Evolutionary conservation across 1,140 invertebrate species (phyloP).

Genomic region (Penaeus indicus): DNA sequence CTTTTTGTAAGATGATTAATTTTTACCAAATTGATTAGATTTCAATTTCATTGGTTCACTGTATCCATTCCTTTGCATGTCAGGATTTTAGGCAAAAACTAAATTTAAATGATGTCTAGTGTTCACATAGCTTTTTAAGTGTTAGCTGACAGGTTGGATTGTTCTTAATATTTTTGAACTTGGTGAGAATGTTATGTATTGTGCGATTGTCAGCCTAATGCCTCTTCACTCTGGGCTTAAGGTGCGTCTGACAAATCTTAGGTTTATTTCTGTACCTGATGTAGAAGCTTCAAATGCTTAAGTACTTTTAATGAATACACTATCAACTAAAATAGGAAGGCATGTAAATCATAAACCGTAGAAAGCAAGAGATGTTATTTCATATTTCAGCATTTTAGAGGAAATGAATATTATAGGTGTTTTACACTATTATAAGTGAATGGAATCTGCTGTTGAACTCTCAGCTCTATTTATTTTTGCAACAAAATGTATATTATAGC

Average conservation of each 20-base stretch:
- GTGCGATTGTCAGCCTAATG: background rate
- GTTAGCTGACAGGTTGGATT: background rate
- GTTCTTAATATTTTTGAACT: background rate
- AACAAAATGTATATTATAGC: background rate
- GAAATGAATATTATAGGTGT: slow-evolving; percentile 1
- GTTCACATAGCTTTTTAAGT: background rate
- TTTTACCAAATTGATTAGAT: too few relatives aligned
- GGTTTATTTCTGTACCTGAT: slow-evolving; percentile 28
- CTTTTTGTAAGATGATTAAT: too few relatives aligned
- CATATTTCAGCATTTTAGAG: background rate
- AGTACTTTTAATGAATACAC: background rate
- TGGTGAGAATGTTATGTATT: background rate
- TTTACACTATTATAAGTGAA: background rate
- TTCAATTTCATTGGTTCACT: too few relatives aligned
- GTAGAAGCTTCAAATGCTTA: background rate
- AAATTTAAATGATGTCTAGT: background rate
- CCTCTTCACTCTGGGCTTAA: slow-evolving; percentile 26
- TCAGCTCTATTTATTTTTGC: slow-evolving; percentile 23
- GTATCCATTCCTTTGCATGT: too few relatives aligned
- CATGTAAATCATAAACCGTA: too few relatives aligned
- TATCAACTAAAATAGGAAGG: background rate
- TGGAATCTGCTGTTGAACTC: background rate
- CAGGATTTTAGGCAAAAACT: background rate
- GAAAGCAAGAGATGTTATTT: too few relatives aligned
- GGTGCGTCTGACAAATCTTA: background rate